Evolutionary conservation across 2,888 invertebrate genomes (phyloP), one percentile per base, ranked within the genome.

Genomic region (Nebria brevicollis): DNA sequence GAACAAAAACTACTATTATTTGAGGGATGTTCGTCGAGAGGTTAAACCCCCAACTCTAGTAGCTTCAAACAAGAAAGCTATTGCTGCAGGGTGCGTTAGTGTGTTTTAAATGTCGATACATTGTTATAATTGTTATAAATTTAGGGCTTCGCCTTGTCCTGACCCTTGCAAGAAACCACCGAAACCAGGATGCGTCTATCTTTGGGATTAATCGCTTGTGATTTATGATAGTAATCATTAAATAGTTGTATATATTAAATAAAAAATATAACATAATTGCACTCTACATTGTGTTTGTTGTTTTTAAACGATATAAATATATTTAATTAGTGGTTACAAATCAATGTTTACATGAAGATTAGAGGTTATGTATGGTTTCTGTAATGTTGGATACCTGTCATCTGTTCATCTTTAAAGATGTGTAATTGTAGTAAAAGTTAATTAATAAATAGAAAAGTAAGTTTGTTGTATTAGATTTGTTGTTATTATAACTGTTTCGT

Each of bases 1-100:
- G 82, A 92, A 94, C 13, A 93, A 92, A 73, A 97, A 98, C 89
- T 97, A 97, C 88, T 98, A 98, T 86, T 95, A 91, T 86, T 89
- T 91, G 0, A 92, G 98, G 81, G 98, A 98, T 90, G 96, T 91
- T 0, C 92, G 98, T 75, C 92, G 97, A 80, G 94, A 95, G 87
- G 95, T 95, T 3, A 84, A 88, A 11, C 96, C 95, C 1, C 95
- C 96, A 0, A 78, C 90, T 66, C 88, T 93, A 73, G 85, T 95
- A 42, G 91, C 89, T 26, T 26, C 77, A 4, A 1, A 20, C 2
- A 26, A 7, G 54, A 26, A 54, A 10, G 77, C n/a, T 1, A 25
- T 77, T 7, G 10, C 72, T 26, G 77, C 11, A 10, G 54, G 54
- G 77, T 77, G 54, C 43, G 73, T 77, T 66, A 4, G 66, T 26